Base-by-base conservation (phyloP, 1,140 invertebrate genomes). In the Sipha flava region DNA sequence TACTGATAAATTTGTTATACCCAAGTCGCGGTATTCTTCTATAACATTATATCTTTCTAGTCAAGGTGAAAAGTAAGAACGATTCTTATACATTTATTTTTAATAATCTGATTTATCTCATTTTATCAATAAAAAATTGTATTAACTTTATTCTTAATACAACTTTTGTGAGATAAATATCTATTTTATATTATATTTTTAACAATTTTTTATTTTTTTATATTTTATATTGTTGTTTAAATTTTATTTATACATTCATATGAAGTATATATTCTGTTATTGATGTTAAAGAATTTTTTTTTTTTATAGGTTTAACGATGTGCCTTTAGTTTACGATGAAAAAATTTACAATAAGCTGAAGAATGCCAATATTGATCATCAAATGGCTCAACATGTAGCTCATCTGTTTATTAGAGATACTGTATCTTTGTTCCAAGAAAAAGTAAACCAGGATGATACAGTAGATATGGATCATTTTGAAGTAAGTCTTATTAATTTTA, bases 401-500 rank as follows among this genome's bases (percentile, higher is more conserved):
- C 98, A 99, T 88, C 89, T 99, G 64, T 99, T 99, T 85, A 99
- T 99, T 81, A 89, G 98, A 54, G 98, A 99, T 86, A 94, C 97
- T 0, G 93, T 99, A 0, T 95, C 95, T 21, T 87, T 99, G 34
- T 99, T 98, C 87, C 92, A 91, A 47, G 98, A 99, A 86, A 98
- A 98, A 86, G 88, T 99, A 16, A 85, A 98, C 86, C 96, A 98
- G 84, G 93, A 98, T 85, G 96, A 99, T 86, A 87, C 90, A 29
- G 91, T 93, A 81, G 97, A 99, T 83, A 95, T 95, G 0, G 97
- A 99, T 86, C 98, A 99, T 87, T 99, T 99, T 89, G 98, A 99
- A 89, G 95, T 96, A 86, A 83, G 80, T 82, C 29, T 68, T 21
- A 29, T 34, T 16, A 26, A 14, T 73, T 64, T 57, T 79, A 75